Conservation (phyloP, 2,113 vertebrate genomes). For the Poicephalus meyeri region DNA sequence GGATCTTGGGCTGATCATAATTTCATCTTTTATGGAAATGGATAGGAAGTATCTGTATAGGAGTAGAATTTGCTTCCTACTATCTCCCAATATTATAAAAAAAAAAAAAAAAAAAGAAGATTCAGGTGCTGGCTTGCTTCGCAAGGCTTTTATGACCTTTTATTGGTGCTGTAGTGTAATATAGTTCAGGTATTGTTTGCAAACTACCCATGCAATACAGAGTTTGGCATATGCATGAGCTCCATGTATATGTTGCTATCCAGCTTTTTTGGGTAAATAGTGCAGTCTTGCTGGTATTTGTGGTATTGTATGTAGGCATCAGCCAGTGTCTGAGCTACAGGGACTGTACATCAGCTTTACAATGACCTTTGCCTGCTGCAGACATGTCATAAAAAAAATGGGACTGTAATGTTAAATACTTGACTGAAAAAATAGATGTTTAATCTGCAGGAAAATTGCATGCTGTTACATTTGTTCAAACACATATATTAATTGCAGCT, state of each 20-base stretch:
- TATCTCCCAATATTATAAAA: not conserved
- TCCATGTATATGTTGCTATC: not conserved
- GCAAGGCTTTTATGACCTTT: not conserved
- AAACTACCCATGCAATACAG: not conserved
- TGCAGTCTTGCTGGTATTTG: not conserved
- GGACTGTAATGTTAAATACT: not conserved
- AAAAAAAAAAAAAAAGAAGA: not conserved
- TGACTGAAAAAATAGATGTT: not conserved
- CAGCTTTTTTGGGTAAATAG: not conserved
- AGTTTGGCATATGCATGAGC: not conserved
- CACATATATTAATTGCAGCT: not conserved
- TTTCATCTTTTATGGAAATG: not conserved
- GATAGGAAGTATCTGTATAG: not conserved
- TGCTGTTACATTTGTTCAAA: not conserved
- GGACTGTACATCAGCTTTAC: not conserved
- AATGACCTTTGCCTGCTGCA: not conserved
- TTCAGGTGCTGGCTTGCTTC: not conserved
- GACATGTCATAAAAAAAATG: not conserved
- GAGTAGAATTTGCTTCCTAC: not conserved
- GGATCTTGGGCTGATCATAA: not conserved
- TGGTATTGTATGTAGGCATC: not conserved
- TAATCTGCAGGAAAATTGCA: not conserved
- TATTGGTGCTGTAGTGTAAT: not conserved
- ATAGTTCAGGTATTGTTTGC: not conserved
- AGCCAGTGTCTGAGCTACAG: not conserved